These are phyloP conservation scores for Pseudolaguvia tuberculata DNA, from an alignment of 2,113 vertebrate species.

Conservation along the genomic window DNA sequence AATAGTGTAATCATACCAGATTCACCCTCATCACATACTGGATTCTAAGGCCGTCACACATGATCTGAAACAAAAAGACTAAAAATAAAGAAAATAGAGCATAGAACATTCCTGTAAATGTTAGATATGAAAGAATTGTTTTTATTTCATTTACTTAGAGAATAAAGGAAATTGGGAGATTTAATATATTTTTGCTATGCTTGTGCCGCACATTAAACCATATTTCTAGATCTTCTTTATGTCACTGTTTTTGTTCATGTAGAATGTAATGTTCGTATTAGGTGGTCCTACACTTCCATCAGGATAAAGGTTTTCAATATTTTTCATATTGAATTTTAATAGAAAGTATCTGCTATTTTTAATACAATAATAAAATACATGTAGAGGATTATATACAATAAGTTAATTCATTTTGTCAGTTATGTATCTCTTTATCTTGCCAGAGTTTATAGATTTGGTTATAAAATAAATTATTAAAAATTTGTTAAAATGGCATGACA, in stretches of 20 bases:
- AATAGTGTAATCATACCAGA: not conserved
- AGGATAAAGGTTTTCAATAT: not conserved
- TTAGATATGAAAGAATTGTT: no score
- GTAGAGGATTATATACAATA: not conserved
- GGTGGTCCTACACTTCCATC: no score
- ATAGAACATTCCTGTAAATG: no score
- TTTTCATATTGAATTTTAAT: not conserved
- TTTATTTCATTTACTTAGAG: no score
- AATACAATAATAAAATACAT: no score
- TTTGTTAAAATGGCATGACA: no score
- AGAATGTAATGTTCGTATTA: no score
- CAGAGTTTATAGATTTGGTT: not conserved
- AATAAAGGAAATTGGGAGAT: no score
- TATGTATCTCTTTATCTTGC: not conserved
- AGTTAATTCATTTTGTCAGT: not conserved
- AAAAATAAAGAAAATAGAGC: no score
- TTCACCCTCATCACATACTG: not conserved
- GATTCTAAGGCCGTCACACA: not conserved
- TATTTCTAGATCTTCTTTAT: not conserved
- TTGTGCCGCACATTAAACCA: not conserved
- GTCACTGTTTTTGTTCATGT: not conserved
- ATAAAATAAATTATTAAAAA: not conserved
- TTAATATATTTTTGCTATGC: not conserved
- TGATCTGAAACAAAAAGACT: not conserved
- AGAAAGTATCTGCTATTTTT: not conserved